phyloP scores from a whole-genome alignment of 2,113 vertebrate species.

The Aptenodytes forsteri region DNA sequence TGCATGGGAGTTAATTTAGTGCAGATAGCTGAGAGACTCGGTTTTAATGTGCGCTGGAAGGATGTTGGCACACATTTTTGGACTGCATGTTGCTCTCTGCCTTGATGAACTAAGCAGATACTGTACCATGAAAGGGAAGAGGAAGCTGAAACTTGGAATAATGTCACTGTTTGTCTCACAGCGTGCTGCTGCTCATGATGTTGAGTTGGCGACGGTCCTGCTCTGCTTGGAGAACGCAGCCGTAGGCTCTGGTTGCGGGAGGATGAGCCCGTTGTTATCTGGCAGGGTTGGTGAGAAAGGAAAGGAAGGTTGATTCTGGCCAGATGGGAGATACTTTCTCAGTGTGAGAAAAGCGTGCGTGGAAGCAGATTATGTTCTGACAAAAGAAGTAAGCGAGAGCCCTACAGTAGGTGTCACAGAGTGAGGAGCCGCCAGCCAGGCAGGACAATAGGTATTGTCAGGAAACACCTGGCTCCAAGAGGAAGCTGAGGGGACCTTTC shows the following conservation, averaged over 20 bases:
- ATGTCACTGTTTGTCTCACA: conserved; percentile 57
- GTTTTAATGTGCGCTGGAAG: conserved; percentile 44
- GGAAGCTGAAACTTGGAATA: conserved; percentile 23
- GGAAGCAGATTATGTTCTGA: conserved; percentile 70
- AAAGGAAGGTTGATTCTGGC: conserved; percentile 79
- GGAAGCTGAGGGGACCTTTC: conserved; percentile 63
- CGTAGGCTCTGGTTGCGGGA: conserved; percentile 49
- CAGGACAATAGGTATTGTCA: conserved; percentile 61
- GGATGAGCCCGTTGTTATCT: conserved; percentile 64
- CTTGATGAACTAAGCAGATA: conserved; percentile 68
- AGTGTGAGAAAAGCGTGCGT: conserved; percentile 67
- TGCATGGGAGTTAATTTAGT: conserved; percentile 40
- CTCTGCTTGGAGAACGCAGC: background rate
- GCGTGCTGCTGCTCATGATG: conserved; percentile 47
- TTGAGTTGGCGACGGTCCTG: conserved; percentile 16
- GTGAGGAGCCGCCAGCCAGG: background rate
- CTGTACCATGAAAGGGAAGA: conserved; percentile 50
- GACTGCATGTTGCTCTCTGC: conserved; percentile 11
- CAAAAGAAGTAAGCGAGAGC: conserved; percentile 59
- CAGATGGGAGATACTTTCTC: conserved; percentile 67
- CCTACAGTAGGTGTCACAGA: conserved; percentile 27
- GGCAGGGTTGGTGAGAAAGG: conserved; percentile 81
- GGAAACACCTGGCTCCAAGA: conserved; percentile 79
- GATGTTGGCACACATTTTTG: conserved; percentile 58
- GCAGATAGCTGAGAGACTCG: background rate